phyloP scores from a whole-genome alignment of 2,888 invertebrate species.

The Celastrina argiolus region DNA sequence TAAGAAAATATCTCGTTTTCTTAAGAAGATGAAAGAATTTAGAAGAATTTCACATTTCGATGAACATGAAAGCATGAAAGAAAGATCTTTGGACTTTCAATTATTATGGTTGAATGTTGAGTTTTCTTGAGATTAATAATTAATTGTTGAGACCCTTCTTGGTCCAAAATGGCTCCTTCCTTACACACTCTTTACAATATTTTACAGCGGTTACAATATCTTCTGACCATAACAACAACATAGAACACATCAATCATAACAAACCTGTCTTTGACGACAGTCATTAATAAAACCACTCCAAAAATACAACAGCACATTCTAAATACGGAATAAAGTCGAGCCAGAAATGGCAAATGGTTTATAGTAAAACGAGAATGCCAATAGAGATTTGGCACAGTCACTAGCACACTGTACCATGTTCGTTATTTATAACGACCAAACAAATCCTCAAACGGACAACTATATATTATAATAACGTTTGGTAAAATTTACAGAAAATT shows the following conservation, averaged over 20 bases:
- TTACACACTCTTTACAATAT: background rate
- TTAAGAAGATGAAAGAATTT: background rate
- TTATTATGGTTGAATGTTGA: background rate
- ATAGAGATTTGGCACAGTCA: constrained; percentile 33
- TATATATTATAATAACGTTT: too few relatives aligned
- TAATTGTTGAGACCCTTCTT: too few relatives aligned
- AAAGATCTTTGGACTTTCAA: background rate
- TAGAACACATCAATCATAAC: constrained; percentile 8
- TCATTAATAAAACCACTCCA: constrained; percentile 19
- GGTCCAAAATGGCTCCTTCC: background rate
- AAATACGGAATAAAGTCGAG: constrained; percentile 5
- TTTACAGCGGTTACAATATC: background rate
- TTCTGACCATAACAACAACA: background rate
- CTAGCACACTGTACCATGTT: constrained; percentile 15
- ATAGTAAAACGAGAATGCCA: constrained; percentile 26
- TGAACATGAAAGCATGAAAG: background rate
- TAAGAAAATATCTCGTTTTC: background rate
- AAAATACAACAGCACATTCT: constrained; percentile 15
- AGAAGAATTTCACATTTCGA: background rate
- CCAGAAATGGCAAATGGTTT: constrained; percentile 18
- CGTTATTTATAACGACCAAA: constrained; percentile 11
- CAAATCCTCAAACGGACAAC: background rate
- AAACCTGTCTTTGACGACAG: background rate
- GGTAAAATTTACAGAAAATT: too few relatives aligned
- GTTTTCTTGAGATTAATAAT: too few relatives aligned